These are phyloP conservation scores for Peromyscus polionotus DNA, from an alignment of 2,113 vertebrate genomes.

Conservation along the genomic window DNA sequence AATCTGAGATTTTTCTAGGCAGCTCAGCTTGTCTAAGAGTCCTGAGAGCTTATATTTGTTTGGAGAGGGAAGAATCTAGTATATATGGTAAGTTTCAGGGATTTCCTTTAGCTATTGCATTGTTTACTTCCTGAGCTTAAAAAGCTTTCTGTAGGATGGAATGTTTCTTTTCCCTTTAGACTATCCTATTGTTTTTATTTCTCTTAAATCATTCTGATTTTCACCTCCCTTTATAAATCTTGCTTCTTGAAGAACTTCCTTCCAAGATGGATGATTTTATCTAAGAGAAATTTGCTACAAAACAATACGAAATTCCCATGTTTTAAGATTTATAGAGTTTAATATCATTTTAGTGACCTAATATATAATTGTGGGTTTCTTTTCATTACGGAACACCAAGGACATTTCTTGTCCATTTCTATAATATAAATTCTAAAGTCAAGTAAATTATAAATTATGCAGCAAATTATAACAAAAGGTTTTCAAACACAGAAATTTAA, in stretches of 20 bases:
- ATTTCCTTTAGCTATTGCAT: not conserved
- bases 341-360: not conserved
- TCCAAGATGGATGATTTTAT: not conserved
- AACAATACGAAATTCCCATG: not conserved
- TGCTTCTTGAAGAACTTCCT: not conserved
- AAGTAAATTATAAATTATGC: not conserved
- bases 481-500: not conserved
- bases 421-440: not conserved
- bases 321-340: not conserved
- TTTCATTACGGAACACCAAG: not conserved
- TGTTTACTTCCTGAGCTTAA: not conserved
- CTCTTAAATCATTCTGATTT: not conserved
- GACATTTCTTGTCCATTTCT: not conserved
- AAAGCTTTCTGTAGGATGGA: not conserved
- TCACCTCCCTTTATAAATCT: not conserved
- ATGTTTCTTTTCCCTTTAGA: not conserved
- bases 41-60: not conserved
- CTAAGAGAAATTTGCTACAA: not conserved
- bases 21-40: not conserved
- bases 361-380: not conserved
- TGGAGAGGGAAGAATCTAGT: not conserved
- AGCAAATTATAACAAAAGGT: not conserved
- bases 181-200: not conserved
- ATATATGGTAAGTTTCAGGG: not conserved
- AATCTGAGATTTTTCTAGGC: not conserved